Percentiles rank a stretch among this genome's conserved stretches.
phyloP scores from a whole-genome alignment of 1,140 invertebrate genomes.

The Scaptomyza graminum region DNA sequence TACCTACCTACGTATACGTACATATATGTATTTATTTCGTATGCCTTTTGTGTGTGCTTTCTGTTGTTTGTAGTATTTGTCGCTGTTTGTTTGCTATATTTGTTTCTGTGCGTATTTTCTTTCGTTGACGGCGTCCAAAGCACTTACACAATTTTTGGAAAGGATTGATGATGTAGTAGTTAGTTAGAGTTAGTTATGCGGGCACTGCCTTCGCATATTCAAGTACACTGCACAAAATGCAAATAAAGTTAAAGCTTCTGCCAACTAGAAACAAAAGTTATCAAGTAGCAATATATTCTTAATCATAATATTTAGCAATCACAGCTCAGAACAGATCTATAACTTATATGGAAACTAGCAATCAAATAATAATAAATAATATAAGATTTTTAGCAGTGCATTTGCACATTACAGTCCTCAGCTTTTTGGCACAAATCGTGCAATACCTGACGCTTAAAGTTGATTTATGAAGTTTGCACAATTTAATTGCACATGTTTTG shows the following conservation, averaged over 20 bases:
- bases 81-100: conserved; percentile 42
- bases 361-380: too few species aligned
- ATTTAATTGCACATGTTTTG: conserved; percentile 64
- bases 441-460: conserved; percentile 57
- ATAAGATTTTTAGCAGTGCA: conserved; percentile 49
- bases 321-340: too few species aligned
- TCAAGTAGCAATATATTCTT: too few species aligned
- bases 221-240: conserved; percentile 31
- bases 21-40: conserved; percentile 4
- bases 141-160: conserved; percentile 59
- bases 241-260: too few species aligned
- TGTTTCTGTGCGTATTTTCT: conserved; percentile 25
- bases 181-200: conserved; percentile 48
- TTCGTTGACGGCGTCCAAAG: conserved; percentile 53
- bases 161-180: conserved; percentile 62
- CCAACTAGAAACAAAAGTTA: too few species aligned
- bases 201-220: conserved; percentile 36
- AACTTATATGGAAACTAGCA: too few species aligned
- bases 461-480: conserved; percentile 64
- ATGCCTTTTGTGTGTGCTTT: conserved; percentile 6
- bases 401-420: conserved; percentile 49
- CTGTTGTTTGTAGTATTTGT: conserved; percentile 12
- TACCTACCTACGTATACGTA: background rate
- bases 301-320: too few species aligned
- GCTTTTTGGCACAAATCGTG: conserved; percentile 63